phyloP scores from a whole-genome alignment of 2,888 invertebrate species.

The Habroteleia sp. region DNA sequence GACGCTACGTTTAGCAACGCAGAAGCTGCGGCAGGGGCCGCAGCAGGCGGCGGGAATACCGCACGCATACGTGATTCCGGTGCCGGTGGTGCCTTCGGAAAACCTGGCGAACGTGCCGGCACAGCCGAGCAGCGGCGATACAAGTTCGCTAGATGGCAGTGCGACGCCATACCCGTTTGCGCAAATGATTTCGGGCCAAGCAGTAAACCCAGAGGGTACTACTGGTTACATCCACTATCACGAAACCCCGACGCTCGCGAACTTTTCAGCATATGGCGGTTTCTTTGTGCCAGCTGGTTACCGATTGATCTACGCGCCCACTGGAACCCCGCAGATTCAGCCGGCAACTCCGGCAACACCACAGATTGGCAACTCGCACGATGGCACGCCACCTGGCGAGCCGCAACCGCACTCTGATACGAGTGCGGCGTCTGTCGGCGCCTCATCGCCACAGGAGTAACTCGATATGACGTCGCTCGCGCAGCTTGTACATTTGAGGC shows the following conservation, averaged over 20 bases:
- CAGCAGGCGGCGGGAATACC: constrained; percentile 71
- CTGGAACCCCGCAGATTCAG: constrained; percentile 75
- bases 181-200: constrained; percentile 70
- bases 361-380: constrained; percentile 74
- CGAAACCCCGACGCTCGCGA: constrained; percentile 71
- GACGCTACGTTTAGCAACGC: constrained; percentile 78
- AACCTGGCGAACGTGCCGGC: constrained; percentile 72
- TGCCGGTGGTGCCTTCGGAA: constrained; percentile 79
- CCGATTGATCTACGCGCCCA: constrained; percentile 76
- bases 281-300: constrained; percentile 79
- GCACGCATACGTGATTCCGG: constrained; percentile 79
- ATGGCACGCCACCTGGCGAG: constrained; percentile 77
- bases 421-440: too few relatives aligned
- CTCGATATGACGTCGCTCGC: too few relatives aligned
- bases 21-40: constrained; percentile 75
- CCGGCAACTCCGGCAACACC: constrained; percentile 79
- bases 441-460: constrained; percentile 37
- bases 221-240: constrained; percentile 65
- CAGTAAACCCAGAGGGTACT: constrained; percentile 13
- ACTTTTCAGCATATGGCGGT: constrained; percentile 77
- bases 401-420: constrained; percentile 11
- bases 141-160: constrained; percentile 46
- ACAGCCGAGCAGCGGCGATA: constrained; percentile 64
- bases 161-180: constrained; percentile 73
- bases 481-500: constrained; percentile 66